Conservation (phyloP, 2,797 vertebrate species). For the Hydrolagus colliei region DNA sequence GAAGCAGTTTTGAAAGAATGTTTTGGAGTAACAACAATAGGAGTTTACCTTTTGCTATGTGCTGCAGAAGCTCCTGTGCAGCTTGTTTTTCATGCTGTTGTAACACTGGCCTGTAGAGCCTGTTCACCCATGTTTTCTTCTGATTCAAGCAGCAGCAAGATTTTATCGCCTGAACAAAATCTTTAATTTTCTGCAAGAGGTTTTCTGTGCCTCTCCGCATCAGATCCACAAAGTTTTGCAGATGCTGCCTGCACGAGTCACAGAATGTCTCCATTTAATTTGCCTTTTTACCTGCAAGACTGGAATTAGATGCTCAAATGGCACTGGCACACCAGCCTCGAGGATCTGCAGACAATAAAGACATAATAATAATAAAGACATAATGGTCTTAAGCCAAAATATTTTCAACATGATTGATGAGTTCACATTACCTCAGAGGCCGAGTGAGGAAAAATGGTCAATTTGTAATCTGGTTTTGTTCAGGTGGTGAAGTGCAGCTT, state of each 20-base stretch:
- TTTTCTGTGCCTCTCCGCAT: constrained; percentile 44
- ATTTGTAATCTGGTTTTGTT: no score
- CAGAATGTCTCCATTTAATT: constrained; percentile 51
- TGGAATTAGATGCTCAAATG: neutral
- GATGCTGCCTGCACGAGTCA: constrained; percentile 49
- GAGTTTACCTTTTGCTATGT: constrained; percentile 52
- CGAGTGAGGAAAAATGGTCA: neutral
- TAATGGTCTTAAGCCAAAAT: neutral
- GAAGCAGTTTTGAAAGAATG: neutral
- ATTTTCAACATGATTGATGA: neutral
- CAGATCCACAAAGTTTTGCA: constrained; percentile 44
- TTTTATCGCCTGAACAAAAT: constrained; percentile 46
- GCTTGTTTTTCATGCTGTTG: constrained; percentile 48
- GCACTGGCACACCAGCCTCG: constrained; percentile 38
- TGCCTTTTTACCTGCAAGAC: neutral
- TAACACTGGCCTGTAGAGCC: constrained; percentile 48
- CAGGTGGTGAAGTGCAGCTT: neutral
- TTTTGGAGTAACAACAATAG: neutral
- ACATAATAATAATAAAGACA: neutral
- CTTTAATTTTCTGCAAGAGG: constrained; percentile 46
- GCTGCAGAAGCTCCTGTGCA: constrained; percentile 47
- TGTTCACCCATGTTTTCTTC: constrained; percentile 39
- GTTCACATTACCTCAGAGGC: neutral
- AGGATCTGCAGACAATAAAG: constrained; percentile 11
- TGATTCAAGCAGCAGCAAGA: constrained; percentile 52